Conservation (phyloP, 2,888 invertebrate genomes). For the Malthinus flaveolus region DNA sequence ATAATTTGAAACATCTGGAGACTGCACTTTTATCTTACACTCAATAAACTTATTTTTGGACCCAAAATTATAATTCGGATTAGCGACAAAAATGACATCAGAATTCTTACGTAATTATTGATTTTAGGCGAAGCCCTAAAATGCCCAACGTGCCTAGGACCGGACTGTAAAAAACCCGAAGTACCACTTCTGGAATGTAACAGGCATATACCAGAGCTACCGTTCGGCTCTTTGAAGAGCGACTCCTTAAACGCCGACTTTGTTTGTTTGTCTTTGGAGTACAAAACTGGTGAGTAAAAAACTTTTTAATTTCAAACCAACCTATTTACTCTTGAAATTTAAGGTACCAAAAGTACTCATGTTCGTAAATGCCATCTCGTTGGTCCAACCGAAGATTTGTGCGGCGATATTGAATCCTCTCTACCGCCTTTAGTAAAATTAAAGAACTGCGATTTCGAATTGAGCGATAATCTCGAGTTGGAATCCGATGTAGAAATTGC, state of each 20-base stretch:
- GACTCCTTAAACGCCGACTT: background rate
- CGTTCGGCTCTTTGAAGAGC: background rate
- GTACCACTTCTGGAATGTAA: background rate
- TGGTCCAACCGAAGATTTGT: background rate
- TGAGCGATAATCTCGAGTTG: background rate
- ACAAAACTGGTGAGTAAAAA: background rate
- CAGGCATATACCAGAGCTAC: background rate
- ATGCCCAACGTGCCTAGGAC: background rate
- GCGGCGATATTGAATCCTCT: background rate
- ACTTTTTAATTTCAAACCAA: background rate
- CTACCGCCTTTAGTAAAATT: background rate
- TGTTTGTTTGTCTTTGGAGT: background rate
- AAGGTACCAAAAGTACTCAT: background rate
- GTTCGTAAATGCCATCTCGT: background rate
- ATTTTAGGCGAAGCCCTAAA: background rate
- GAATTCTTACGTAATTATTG: background rate
- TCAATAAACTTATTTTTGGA: no score
- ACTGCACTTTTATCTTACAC: no score
- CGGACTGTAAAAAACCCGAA: background rate
- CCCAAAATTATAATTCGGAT: no score
- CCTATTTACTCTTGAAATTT: background rate
- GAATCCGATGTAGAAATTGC: no score
- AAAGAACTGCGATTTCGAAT: background rate
- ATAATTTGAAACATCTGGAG: no score
- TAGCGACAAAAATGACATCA: no score